Evolutionary conservation across 2,797 vertebrate species (phyloP), one percentile per base, ranked within the genome.

Genomic region (Eulemur coronatus): DNA sequence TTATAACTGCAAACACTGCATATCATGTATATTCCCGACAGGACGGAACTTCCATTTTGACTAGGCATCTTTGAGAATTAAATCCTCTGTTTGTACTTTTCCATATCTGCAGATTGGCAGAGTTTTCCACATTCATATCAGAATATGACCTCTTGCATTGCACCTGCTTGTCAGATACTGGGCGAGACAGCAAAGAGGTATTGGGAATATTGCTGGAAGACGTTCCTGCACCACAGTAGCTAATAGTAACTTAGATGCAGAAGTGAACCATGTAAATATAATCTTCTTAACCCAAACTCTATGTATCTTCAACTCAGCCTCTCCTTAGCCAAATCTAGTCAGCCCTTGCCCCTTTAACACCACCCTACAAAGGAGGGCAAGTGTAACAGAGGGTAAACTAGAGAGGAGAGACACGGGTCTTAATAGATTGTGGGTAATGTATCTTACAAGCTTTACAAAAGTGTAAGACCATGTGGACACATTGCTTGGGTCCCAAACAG

Each of bases 211-310:
- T 67, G 80, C 59, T 7, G 28, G 46, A 84, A 91, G 69, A 65
- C 17, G 38, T 95, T 84, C 79, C 59, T 78, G 46, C 13, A 75
- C 50, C 86, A 93, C 30, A 28, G 41, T 28, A 75, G 65, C 50
- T 81, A n/a, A 35, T 61, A 41, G n/a, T 81, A 88, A 84, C 61
- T 57, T 84, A 80, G 65, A 95, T 63, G 69, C 20, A 50, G 72
- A 96, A 88, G 30, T 78, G 50, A 94, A 80, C 61, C 55, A 55
- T 48, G 80, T 22, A 96, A 76, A 72, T 72, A 69, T n/a, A 75
- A 80, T 7, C 26, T 86, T 79, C 57, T 81, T 70, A 93, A 88
- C 26, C 84, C 48, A 75, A 80, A 78, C 30, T 41, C 76, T 48
- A 3, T 41, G 46, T 52, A 69, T 84, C 76, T 93, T 89, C 35